A percentile compares a stretch with the other conserved stretches of the same genome.
These are phyloP conservation scores for Pachyuromys duprasi DNA, from an alignment of 2,797 vertebrate genomes.

Conservation along the genomic window DNA sequence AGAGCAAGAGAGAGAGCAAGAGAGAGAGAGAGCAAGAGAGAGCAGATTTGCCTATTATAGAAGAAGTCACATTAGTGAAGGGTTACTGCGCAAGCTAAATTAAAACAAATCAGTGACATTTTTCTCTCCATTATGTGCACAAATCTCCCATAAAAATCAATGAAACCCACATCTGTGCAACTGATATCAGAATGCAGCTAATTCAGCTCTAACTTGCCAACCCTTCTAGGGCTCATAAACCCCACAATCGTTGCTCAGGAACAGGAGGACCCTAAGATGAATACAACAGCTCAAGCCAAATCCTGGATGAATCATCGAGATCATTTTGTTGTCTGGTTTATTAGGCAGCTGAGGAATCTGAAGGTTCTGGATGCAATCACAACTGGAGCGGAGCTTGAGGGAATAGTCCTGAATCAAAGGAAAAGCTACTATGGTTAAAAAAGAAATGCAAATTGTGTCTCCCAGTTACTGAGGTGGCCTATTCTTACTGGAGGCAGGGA, in stretches of 20 bases:
- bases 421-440: not conserved
- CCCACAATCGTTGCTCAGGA: conserved; percentile 35
- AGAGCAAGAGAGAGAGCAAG: not conserved
- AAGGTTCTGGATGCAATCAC: conserved; percentile 56
- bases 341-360: conserved; percentile 71
- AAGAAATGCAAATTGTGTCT: not conserved
- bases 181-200: conserved; percentile 36
- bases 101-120: conserved; percentile 80
- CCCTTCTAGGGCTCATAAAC: conserved; percentile 64
- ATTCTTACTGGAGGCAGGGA: not conserved
- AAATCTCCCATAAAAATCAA: conserved; percentile 78
- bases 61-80: conserved; percentile 72
- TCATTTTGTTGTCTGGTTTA: conserved; percentile 63
- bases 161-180: conserved; percentile 68
- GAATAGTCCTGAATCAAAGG: conserved; percentile 23
- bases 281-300: conserved; percentile 21
- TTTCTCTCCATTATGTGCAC: conserved; percentile 68
- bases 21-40: conserved; percentile 7
- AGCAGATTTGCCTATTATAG: conserved; percentile 28
- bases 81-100: conserved; percentile 75
- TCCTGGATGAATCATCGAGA: conserved; percentile 31
- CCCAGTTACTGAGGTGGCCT: not conserved
- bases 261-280: conserved; percentile 38
- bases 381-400: conserved; percentile 58
- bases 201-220: conserved; percentile 11